Evolutionary conservation across 2,888 invertebrate species (phyloP).

Genomic region (Lingula anatina): DNA sequence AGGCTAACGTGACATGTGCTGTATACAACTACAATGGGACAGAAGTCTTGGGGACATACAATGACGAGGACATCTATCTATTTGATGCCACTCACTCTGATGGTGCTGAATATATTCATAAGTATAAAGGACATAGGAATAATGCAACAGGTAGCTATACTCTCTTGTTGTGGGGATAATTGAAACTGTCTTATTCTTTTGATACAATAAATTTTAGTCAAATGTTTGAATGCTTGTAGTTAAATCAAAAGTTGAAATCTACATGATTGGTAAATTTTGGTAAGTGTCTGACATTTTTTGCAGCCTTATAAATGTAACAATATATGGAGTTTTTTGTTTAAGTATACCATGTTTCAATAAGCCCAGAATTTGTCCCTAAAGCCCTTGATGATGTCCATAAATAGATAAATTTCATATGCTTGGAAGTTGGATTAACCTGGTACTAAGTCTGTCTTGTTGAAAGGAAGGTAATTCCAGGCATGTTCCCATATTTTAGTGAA

Average conservation of each 20-base stretch:
- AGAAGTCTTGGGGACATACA: slow-evolving; percentile 88
- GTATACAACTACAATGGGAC: slow-evolving; percentile 87
- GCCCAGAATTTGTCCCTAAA: not conserved
- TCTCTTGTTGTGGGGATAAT: not conserved
- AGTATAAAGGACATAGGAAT: slow-evolving; percentile 63
- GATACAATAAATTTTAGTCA: too few relatives aligned
- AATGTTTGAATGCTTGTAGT: too few relatives aligned
- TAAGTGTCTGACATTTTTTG: too few relatives aligned
- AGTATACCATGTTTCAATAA: not conserved
- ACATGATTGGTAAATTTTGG: too few relatives aligned
- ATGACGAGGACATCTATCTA: slow-evolving; percentile 86
- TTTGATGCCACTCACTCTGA: slow-evolving; percentile 65
- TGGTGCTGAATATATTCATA: slow-evolving; percentile 57
- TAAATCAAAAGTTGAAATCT: too few relatives aligned
- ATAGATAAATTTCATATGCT: not conserved
- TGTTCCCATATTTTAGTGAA: slow-evolving; percentile 63
- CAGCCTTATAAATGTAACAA: too few relatives aligned
- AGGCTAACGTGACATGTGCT: slow-evolving; percentile 76
- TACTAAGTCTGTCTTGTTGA: too few relatives aligned
- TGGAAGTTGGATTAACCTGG: too few relatives aligned
- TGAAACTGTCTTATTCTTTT: not conserved
- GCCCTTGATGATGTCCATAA: not conserved
- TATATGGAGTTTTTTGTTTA: too few relatives aligned
- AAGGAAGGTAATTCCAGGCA: too few relatives aligned
- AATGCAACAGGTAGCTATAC: slow-evolving; percentile 54